Evolutionary conservation across 1,140 invertebrate genomes (phyloP).

Genomic region (Palaemon carinicauda): DNA sequence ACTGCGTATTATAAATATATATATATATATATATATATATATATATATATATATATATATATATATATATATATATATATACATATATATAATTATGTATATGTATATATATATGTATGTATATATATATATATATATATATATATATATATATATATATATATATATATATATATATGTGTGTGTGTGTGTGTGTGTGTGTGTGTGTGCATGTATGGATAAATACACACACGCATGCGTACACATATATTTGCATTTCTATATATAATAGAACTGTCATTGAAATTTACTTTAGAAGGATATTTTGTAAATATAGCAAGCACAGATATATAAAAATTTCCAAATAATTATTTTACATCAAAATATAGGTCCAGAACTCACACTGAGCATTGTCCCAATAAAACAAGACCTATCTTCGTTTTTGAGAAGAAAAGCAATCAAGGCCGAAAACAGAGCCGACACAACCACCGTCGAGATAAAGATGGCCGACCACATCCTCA

Average conservation of each 20-base stretch:
- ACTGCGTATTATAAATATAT: neutral
- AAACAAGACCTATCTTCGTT: neutral
- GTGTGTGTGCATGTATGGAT: too few species aligned
- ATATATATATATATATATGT: neutral
- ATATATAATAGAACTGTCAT: too few species aligned
- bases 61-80: too few species aligned
- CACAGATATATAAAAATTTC: neutral
- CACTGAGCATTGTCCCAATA: neutral
- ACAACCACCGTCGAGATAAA: neutral
- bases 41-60: too few species aligned
- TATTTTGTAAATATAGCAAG: too few species aligned
- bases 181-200: too few species aligned
- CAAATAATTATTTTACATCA: too few species aligned
- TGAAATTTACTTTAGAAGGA: neutral
- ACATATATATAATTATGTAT: too few species aligned
- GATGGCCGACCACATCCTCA: constrained; percentile 15
- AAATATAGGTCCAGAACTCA: neutral
- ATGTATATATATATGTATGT: too few species aligned
- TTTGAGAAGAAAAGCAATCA: neutral
- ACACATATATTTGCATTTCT: too few species aligned
- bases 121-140: neutral
- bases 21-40: too few species aligned
- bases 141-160: neutral
- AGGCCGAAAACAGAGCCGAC: neutral
- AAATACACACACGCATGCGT: too few species aligned